A percentile compares a stretch with the other conserved stretches of the same genome.
Evolutionary conservation across 2,888 invertebrate species (phyloP).

Genomic region (Apamea anceps): DNA sequence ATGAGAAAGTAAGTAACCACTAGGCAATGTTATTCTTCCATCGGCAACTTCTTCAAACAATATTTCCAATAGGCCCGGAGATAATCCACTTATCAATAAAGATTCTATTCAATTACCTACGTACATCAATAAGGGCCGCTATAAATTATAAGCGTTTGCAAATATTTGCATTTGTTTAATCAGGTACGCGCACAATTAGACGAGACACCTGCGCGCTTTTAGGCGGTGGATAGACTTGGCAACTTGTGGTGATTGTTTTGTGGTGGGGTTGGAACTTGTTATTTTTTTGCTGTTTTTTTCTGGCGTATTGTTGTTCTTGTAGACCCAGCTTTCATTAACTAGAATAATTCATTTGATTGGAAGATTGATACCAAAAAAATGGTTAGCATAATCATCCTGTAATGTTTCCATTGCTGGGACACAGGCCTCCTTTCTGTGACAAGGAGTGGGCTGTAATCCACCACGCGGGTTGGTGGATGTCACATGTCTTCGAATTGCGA

Average conservation of each 20-base stretch:
- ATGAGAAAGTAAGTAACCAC: slow-evolving; percentile 45
- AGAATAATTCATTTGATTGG: background rate
- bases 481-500: no score
- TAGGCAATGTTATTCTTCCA: slow-evolving; percentile 52
- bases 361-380: background rate
- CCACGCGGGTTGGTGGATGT: no score
- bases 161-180: slow-evolving; percentile 67
- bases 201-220: slow-evolving; percentile 55
- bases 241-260: background rate
- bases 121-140: slow-evolving; percentile 53
- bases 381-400: background rate
- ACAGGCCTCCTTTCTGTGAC: no score
- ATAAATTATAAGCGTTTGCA: slow-evolving; percentile 63
- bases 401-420: no score
- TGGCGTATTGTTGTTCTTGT: background rate
- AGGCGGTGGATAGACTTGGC: slow-evolving; percentile 9
- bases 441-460: no score
- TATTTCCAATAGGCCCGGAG: slow-evolving; percentile 49
- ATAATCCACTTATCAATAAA: slow-evolving; percentile 63
- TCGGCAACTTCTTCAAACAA: slow-evolving; percentile 49
- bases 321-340: background rate
- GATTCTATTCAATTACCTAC: slow-evolving; percentile 60
- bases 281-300: background rate
- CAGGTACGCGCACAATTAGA: slow-evolving; percentile 59
- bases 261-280: background rate